phyloP scores from a whole-genome alignment of 1,140 invertebrate genomes.

The Dryas iulia region DNA sequence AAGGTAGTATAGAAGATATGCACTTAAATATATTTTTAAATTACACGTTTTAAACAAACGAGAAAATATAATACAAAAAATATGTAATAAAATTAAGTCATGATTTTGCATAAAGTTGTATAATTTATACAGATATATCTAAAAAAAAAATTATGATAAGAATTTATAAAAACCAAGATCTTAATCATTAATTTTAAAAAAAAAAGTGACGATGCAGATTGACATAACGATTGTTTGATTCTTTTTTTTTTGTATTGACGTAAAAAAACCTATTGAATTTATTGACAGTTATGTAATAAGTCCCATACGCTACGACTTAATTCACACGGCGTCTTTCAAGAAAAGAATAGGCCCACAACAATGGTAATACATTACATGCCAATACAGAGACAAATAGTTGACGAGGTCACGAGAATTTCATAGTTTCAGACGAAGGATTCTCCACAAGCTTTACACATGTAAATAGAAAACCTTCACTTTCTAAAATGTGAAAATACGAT shows the following conservation, averaged over 20 bases:
- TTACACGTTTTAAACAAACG: no score
- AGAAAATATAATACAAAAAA: no score
- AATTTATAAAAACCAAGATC: neutral
- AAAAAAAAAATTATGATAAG: no score
- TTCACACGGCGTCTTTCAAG: conserved; percentile 13
- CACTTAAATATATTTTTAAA: no score
- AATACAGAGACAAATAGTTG: conserved; percentile 17
- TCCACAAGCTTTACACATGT: conserved; percentile 45
- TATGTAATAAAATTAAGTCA: no score
- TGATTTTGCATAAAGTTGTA: no score
- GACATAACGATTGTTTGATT: neutral
- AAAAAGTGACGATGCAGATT: neutral
- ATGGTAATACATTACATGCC: conserved; percentile 2
- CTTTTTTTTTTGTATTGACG: neutral
- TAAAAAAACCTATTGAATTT: conserved; percentile 25
- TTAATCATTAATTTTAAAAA: neutral
- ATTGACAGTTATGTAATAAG: conserved; percentile 5
- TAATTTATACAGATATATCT: no score
- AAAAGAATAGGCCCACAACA: conserved; percentile 5
- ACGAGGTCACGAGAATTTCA: conserved; percentile 50
- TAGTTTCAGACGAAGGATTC: conserved; percentile 16
- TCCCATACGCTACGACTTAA: conserved; percentile 7
- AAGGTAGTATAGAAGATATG: no score
- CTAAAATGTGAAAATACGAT: conserved; percentile 66
- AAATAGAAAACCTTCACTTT: conserved; percentile 74